Base-by-base conservation (phyloP, 1,140 invertebrate species). In the Megathymus violae region DNA sequence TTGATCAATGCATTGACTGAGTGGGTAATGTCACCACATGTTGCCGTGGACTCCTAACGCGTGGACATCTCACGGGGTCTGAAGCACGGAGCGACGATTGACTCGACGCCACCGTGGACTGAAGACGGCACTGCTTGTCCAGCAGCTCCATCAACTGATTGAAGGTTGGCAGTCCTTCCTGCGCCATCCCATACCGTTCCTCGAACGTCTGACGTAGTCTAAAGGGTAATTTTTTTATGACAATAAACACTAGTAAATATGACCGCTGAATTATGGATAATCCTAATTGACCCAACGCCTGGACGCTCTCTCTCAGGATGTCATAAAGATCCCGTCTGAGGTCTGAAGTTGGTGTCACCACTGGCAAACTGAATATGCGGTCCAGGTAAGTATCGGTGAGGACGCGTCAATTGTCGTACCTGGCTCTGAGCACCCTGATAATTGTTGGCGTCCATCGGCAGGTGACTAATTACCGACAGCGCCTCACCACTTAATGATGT, bases 401-500 rank as follows among this genome's bases (percentile, higher is more conserved):
- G 14, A 44, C 7, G 16, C 62, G 22, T 10, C 25, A 11, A 43
- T 56, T 56, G 7, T 64, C 38, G 27, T 56, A 56, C 14, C 31
- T 17, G 7, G 22, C 15, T 16, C 34, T 38, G 3, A 62, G 59
- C 59, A 14, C 46, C 59, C 25, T 15, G 10, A 43, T 62, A 64
- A 56, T 64, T 56, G 2, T 9, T 5, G 0, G 11, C 51, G 41
- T 64, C 51, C 62, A 64, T 64, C 3, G 62, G 62, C 27, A 64
- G 44, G 10, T 64, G 62, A 6, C 51, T 47, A 5, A 64, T 48
- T 0, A 64, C 15, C 14, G 62, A 64, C n/a, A 64, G 16, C 5
- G 62, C 62, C n/a, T 64, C 62, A 11, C 44, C 62, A 7, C 15
- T 15, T 9, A 64, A 13, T 40, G 62, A 64, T 31, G 62, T 19